phyloP scores from a whole-genome alignment of 2,888 invertebrate species.

The Spicauda simplicius region DNA sequence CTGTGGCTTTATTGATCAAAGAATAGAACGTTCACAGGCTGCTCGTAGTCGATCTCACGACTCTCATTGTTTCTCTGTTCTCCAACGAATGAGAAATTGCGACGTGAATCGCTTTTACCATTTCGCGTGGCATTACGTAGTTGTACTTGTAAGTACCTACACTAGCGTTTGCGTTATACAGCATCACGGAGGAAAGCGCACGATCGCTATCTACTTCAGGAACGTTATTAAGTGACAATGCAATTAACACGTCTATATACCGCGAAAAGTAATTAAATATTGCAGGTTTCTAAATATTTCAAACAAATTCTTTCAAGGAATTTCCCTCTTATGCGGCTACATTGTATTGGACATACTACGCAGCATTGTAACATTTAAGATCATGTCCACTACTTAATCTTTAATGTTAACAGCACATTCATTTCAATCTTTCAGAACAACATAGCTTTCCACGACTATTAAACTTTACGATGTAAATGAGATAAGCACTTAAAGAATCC shows the following conservation, averaged over 20 bases:
- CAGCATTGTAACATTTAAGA: not conserved
- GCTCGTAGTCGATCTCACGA: conserved; percentile 74
- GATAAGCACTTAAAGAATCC: not conserved
- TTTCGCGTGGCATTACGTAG: conserved; percentile 61
- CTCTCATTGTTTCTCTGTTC: conserved; percentile 74
- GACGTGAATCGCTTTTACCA: conserved; percentile 71
- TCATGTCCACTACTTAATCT: not conserved
- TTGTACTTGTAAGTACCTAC: conserved; percentile 46
- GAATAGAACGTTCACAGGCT: conserved; percentile 51
- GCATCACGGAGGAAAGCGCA: conserved; percentile 64
- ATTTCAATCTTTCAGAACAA: not conserved
- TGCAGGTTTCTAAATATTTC: conserved; percentile 20
- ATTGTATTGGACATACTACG: conserved; percentile 4
- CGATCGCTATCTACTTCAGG: conserved; percentile 50
- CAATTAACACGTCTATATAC: conserved; percentile 19
- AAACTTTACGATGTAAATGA: not conserved
- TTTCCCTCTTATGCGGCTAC: not conserved
- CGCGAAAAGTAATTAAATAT: conserved; percentile 29
- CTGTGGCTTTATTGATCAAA: conserved; percentile 37
- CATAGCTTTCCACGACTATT: not conserved
- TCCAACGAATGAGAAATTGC: conserved; percentile 67
- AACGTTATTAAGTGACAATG: conserved; percentile 35
- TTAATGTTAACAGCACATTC: not conserved
- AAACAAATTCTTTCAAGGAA: not conserved
- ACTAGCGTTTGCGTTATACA: conserved; percentile 52